Evolutionary conservation across 2,797 vertebrate species (phyloP).

Genomic region (Phalloptychus januarius): DNA sequence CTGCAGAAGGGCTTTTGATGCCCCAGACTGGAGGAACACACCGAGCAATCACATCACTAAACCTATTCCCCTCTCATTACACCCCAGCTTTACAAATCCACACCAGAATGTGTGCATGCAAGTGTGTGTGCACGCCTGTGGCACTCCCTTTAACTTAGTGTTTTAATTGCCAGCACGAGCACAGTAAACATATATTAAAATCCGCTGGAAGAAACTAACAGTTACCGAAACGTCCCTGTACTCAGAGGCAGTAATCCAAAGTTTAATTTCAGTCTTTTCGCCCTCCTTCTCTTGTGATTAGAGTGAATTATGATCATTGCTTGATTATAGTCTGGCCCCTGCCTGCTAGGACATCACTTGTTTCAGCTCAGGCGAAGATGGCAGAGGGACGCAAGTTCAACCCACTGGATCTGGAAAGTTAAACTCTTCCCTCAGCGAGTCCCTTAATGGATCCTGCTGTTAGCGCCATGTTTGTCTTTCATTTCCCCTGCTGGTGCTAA

Average conservation of each 20-base stretch:
- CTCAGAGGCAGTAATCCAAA: constrained; percentile 63
- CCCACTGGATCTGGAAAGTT: constrained; percentile 47
- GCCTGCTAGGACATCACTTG: constrained; percentile 66
- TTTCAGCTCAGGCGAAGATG: constrained; percentile 52
- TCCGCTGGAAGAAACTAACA: constrained; percentile 65
- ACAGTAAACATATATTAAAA: constrained; percentile 67
- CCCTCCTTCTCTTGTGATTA: constrained; percentile 80
- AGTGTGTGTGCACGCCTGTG: constrained; percentile 46
- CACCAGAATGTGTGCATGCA: constrained; percentile 30
- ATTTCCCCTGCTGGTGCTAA: constrained; percentile 8
- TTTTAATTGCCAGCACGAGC: constrained; percentile 65
- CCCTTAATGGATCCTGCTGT: constrained; percentile 29
- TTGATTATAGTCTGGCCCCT: constrained; percentile 77
- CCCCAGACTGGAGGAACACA: constrained; percentile 62
- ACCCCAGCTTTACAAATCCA: constrained; percentile 37
- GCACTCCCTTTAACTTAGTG: constrained; percentile 53
- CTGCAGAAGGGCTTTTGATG: constrained; percentile 66
- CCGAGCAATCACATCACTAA: constrained; percentile 62
- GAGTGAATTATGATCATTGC: constrained; percentile 85
- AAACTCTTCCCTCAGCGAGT: constrained; percentile 40
- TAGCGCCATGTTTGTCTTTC: constrained; percentile 25
- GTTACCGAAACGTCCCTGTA: constrained; percentile 55
- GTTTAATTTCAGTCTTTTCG: constrained; percentile 76
- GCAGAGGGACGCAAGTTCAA: constrained; percentile 34
- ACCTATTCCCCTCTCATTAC: constrained; percentile 59